Conservation (phyloP, 2,888 invertebrate species). For the Drosophila fulvimacula region DNA sequence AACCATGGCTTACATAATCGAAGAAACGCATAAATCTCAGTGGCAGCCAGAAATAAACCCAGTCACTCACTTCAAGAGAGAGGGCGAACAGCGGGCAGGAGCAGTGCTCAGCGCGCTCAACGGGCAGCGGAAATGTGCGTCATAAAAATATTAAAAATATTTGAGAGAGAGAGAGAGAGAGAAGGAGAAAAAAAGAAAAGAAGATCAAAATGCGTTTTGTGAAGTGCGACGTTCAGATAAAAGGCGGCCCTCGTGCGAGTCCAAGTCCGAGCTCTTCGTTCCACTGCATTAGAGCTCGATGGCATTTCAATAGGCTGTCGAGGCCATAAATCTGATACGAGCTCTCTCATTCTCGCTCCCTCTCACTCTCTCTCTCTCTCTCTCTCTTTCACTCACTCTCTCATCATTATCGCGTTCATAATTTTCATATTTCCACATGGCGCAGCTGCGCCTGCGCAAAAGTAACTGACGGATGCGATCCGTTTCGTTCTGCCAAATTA, state of each 20-base stretch:
- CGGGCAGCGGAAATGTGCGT: slow-evolving; percentile 73
- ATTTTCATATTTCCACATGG: slow-evolving; percentile 81
- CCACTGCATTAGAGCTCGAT: slow-evolving; percentile 70
- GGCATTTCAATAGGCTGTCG: slow-evolving; percentile 65
- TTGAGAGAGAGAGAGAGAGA: slow-evolving; percentile 13
- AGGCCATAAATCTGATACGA: slow-evolving; percentile 70
- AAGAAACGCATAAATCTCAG: slow-evolving; percentile 76
- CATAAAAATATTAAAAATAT: slow-evolving; percentile 78
- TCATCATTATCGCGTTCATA: slow-evolving; percentile 54
- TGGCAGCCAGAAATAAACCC: slow-evolving; percentile 45
- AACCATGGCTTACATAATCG: slow-evolving; percentile 72
- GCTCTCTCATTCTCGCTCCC: slow-evolving; percentile 15
- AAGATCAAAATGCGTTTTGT: slow-evolving; percentile 55
- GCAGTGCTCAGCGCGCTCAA: neutral
- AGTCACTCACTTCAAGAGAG: slow-evolving; percentile 59
- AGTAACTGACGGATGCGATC: slow-evolving; percentile 65
- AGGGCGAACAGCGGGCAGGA: slow-evolving; percentile 20
- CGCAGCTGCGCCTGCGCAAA: slow-evolving; percentile 68
- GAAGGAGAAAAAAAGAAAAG: slow-evolving; percentile 9
- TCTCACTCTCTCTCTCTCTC: slow-evolving; percentile 5
- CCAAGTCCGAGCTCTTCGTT: slow-evolving; percentile 50
- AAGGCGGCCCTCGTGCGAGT: slow-evolving; percentile 24
- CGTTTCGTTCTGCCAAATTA: slow-evolving; percentile 78
- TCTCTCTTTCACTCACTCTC: neutral
- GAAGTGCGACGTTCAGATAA: slow-evolving; percentile 47